Evolutionary conservation across 35 echinoderm and acorn worm species (phyloP), one percentile per base, ranked within the genome.

Genomic region (Anneissia japonica): DNA sequence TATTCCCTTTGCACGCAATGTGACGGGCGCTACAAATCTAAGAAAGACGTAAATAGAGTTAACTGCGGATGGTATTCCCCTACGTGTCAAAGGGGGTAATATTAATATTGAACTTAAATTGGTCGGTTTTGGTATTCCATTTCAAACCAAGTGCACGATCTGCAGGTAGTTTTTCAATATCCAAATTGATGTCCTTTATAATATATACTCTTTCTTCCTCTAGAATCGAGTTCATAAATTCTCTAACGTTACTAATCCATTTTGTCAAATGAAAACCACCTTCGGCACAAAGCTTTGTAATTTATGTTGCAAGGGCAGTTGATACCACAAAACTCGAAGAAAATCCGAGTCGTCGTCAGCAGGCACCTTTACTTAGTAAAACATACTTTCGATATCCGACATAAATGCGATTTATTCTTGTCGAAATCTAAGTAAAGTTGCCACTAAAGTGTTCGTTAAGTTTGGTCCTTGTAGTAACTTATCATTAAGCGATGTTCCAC

Each of bases 71-170:
- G 82, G 35, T n/a, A 89, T 73, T 30, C 78, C 80, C 82, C 79
- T 46, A 0, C 87, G 78, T 32, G 78, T 89, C 0, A 26, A 12
- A 11, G 41, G 79, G 34, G 6, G 75, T 36, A 0, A 90, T 0
- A 4, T 37, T 74, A n/a, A 45, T 78, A 17, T 85, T 72, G 35
- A 77, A 90, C 36, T 35, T 34, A 19, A 90, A 84, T 32, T 23
- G 33, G 39, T 90, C 82, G 2, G 36, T 51, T 45, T 90, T 73
- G 1, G 35, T 36, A 10, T 73, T 21, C 74, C 82, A 90, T 0
- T 86, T 37, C 0, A 90, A 30, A 1, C 88, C 81, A 4, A 90
- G 46, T 11, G 82, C 76, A 14, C 88, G 26, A 51, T 90, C 82
- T 0, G 40, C 31, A 0, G 88, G 88, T 0, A 89, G 16, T 0